Percentiles rank a stretch among this genome's conserved stretches.
Evolutionary conservation across 2,888 invertebrate genomes (phyloP).

Genomic region (Andrena bicolor): DNA sequence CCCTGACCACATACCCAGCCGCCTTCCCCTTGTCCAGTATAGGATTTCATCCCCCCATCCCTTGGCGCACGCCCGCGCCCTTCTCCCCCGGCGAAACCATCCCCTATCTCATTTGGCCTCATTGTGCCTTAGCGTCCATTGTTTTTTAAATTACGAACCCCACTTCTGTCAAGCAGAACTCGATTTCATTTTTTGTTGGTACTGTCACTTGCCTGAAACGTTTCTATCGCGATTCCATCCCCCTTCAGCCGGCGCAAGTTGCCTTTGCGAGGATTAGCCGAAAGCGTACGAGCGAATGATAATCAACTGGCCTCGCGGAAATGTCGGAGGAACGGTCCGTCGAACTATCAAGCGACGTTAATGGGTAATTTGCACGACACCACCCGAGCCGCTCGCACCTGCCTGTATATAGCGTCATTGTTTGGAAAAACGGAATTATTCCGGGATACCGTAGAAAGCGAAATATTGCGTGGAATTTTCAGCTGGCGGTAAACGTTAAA

Average conservation of each 20-base stretch:
- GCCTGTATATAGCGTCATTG: conserved; percentile 12
- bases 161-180: conserved; percentile 81
- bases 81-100: conserved; percentile 76
- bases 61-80: conserved; percentile 72
- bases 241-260: conserved; percentile 27
- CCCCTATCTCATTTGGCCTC: conserved; percentile 85
- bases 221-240: conserved; percentile 75
- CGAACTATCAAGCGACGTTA: conserved; percentile 55
- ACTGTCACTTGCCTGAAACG: conserved; percentile 81
- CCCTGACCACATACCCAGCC: conserved; percentile 76
- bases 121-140: conserved; percentile 83
- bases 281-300: conserved; percentile 61
- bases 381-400: not conserved
- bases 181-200: conserved; percentile 82
- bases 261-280: conserved; percentile 61
- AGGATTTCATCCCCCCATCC: conserved; percentile 81
- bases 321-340: conserved; percentile 36
- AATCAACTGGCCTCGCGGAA: conserved; percentile 56
- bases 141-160: conserved; percentile 84
- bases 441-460: conserved; percentile 39
- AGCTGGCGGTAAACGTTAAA: conserved; percentile 39
- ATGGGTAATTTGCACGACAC: conserved; percentile 50
- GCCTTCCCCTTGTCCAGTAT: conserved; percentile 79
- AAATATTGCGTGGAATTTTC: conserved; percentile 49
- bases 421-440: conserved; percentile 51